A percentile compares a stretch with the other conserved stretches of the same genome.
These are phyloP conservation scores for Corydoras sp. DNA, from an alignment of 2,113 vertebrate species.

Conservation along the genomic window DNA sequence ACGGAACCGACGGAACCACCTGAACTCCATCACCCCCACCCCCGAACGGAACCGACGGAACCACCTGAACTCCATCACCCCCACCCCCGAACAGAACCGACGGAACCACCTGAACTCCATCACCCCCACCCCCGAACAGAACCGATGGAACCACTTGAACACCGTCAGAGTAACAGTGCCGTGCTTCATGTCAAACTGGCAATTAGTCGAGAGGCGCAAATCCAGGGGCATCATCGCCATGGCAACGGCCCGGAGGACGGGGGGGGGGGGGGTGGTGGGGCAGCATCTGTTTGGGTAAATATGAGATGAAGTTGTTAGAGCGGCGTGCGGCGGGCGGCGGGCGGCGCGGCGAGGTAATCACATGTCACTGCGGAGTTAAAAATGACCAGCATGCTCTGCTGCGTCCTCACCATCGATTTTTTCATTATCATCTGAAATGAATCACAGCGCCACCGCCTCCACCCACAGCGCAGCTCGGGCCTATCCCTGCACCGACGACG, in stretches of 20 bases:
- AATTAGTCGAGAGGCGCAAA: too few relatives aligned
- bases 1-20: too few relatives aligned
- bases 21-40: too few relatives aligned
- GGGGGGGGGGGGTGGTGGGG: conserved; percentile 28
- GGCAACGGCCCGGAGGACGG: conserved; percentile 29
- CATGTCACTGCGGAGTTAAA: conserved; percentile 26
- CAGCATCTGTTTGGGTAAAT: conserved; percentile 44
- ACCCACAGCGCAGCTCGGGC: conserved; percentile 7
- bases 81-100: too few relatives aligned
- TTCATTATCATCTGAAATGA: conserved; percentile 41
- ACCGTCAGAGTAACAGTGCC: too few relatives aligned
- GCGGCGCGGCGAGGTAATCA: conserved; percentile 39
- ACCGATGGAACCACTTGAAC: too few relatives aligned
- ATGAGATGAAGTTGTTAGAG: conserved; percentile 41
- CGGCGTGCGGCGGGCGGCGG: conserved; percentile 26
- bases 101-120: too few relatives aligned
- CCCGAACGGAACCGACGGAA: too few relatives aligned
- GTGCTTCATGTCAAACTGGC: too few relatives aligned
- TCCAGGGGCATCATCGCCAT: conserved; percentile 25
- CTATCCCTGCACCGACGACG: background rate
- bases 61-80: too few relatives aligned
- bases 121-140: too few relatives aligned
- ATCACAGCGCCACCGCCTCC: conserved; percentile 3
- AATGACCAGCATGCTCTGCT: conserved; percentile 30
- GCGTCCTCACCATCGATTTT: conserved; percentile 37